These are phyloP conservation scores for Alfaro cultratus DNA, from an alignment of 2,797 vertebrate genomes.

Conservation along the genomic window DNA sequence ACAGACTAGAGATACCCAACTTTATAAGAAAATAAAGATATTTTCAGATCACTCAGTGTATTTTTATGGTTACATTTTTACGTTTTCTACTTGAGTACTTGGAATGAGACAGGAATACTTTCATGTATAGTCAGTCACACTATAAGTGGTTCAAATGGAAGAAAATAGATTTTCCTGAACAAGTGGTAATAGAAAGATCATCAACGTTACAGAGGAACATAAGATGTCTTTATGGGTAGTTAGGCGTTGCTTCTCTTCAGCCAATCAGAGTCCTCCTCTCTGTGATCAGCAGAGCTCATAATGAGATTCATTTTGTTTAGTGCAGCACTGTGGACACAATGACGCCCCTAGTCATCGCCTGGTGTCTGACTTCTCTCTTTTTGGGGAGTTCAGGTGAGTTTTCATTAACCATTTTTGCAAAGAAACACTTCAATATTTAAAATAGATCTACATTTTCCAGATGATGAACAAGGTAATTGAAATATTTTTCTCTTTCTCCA, in stretches of 20 bases:
- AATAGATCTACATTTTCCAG: not conserved
- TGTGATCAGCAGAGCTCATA: not conserved
- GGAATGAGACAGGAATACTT: not conserved
- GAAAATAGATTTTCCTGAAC: not conserved
- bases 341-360: not conserved
- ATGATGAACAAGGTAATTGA: rapidly evolving
- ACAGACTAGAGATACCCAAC: not conserved
- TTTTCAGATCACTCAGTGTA: not conserved
- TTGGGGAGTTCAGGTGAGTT: conserved; percentile 27
- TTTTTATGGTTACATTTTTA: not conserved
- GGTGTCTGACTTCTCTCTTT: conserved; percentile 12
- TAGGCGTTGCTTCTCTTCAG: not conserved
- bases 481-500: not conserved
- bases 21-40: not conserved
- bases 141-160: not conserved
- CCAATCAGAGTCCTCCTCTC: conserved; percentile 44
- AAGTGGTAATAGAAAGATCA: not conserved
- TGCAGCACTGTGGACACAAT: conserved; percentile 8
- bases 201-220: rapidly evolving
- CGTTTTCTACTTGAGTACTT: not conserved
- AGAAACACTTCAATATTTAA: rapidly evolving
- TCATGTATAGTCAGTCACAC: not conserved
- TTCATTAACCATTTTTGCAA: not conserved
- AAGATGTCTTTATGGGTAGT: not conserved
- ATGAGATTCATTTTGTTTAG: conserved; percentile 3